Base-by-base conservation (phyloP, 2,797 vertebrate genomes). In the Rhabdomys pumilio region DNA sequence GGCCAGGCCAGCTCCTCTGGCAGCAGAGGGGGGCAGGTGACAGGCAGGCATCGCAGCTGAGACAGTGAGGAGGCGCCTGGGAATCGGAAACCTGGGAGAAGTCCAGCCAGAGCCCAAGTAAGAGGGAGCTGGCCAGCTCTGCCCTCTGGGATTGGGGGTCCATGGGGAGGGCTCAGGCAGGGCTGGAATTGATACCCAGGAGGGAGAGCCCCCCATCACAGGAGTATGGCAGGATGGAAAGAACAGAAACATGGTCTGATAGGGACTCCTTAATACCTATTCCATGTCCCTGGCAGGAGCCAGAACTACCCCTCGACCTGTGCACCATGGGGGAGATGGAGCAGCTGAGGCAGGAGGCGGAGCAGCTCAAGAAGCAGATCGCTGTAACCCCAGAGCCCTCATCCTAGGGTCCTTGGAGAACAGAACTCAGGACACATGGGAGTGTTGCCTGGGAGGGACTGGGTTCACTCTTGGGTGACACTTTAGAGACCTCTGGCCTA, bases 291-390 rank as follows among this genome's bases (percentile, higher is more conserved):
- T 15, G 15, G 94, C 94, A 97, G 96, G 96, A 96, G 76, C 92
- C 31, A 6, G 77, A 93, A 69, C 65, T 17, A 69, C 82, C 82
- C 94, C 77, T 94, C 26, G 34, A 90, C 77, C 86, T 47, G 34
- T 53, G 89, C 41, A 14, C 95, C 96, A 99, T 99, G 99, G 99
- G 99, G 98, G 99, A 99, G 98, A 99, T 99, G 98, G 99, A 99
- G 91, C 98, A 99, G 98, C 98, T 99, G 98, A 99, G 99, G 97
- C 99, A 99, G 98, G 99, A 99, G 98, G 99, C 99, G 3, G 99
- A 99, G 94, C 99, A 98, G 97, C 99, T 99, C 98, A 99, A 99
- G 99, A 99, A 99, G 96, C 99, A 99, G 98, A 99, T 99, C 97
- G 99, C 99, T 96, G 99, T 99, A 98, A 99, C 98, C 69, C 89